A percentile compares a stretch with the other conserved stretches of the same genome.
Conservation (phyloP, 2,888 invertebrate genomes). For the Pristionchus entomophagus region DNA sequence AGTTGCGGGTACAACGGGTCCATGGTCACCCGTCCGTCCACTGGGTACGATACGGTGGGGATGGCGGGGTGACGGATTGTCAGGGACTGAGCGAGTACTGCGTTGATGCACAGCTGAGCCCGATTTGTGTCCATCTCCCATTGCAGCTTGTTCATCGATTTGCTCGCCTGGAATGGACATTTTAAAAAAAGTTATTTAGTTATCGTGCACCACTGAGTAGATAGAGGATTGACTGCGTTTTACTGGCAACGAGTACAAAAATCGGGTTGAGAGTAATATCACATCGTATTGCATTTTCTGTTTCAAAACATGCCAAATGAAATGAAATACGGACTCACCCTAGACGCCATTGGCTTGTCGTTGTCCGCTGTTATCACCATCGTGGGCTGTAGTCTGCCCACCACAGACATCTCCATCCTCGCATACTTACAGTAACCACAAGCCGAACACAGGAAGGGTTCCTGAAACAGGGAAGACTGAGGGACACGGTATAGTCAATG, state of each 20-base stretch:
- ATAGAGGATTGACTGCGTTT: too few relatives aligned
- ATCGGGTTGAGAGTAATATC: too few relatives aligned
- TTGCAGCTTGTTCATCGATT: conserved; percentile 88
- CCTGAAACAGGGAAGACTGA: conserved; percentile 76
- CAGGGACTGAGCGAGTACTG: conserved; percentile 88
- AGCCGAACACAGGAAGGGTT: conserved; percentile 97
- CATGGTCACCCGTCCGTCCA: conserved; percentile 53
- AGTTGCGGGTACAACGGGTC: background rate
- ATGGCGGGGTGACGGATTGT: conserved; percentile 77
- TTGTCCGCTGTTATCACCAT: conserved; percentile 81
- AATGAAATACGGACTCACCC: background rate
- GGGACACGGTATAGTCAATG: too few relatives aligned
- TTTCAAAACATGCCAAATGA: too few relatives aligned
- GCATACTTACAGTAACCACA: conserved; percentile 99
- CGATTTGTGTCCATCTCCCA: conserved; percentile 96
- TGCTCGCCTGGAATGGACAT: conserved; percentile 80
- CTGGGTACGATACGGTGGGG: conserved; percentile 51
- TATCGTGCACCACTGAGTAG: too few relatives aligned
- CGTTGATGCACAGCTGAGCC: conserved; percentile 89
- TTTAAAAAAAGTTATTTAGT: too few relatives aligned
- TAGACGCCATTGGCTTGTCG: conserved; percentile 15
- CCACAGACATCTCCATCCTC: conserved; percentile 95
- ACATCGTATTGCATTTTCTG: too few relatives aligned
- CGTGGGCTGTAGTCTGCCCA: conserved; percentile 92
- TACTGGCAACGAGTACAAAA: too few relatives aligned